Evolutionary conservation across 2,113 vertebrate species (phyloP), one percentile per base, ranked within the genome.

Genomic region (Sturnus vulgaris): DNA sequence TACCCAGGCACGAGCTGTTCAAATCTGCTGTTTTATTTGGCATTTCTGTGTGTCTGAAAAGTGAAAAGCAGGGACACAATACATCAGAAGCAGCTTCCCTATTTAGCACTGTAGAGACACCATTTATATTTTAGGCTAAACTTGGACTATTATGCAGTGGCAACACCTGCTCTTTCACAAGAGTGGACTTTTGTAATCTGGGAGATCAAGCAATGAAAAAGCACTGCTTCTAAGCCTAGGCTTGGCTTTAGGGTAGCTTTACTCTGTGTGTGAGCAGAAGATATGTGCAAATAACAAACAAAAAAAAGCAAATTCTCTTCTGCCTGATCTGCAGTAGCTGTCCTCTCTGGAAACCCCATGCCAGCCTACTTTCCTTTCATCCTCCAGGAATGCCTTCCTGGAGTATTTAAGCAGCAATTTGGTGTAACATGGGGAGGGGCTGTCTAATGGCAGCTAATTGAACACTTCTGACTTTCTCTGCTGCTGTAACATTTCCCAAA

Each of bases 271-370:
- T 65, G 63, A 95, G 71, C 66, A 60, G 82, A 71, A 87, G 25
- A 93, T 94, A 88, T 27, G 79, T 78, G 76, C 27, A 81, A 82
- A 71, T 71, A n/a, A n/a, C 56, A 77, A 79, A 79, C 81, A 8
- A 82, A 94, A 89, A 86, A 73, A 15, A 23, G 47, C 69, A 78
- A 69, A 72, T 55, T 68, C 81, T 53, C 64, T 82, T 59, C 85
- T 92, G 70, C n/a, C 82, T 86, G 85, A 93, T 63, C 78, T 72
- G 82, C 46, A 81, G 80, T 81, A 90, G 86, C 52, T 84, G 66
- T 78, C 61, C 27, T 86, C 12, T 27, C 65, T 65, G 56, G 27
- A 53, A 92, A 39, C 28, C 10, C 39, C 1, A 2, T 0, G 2
- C 55, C 39, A 78, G 46, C 81, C 75, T 42, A 21, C 78, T 90